Evolutionary conservation across 2,888 invertebrate genomes (phyloP), one percentile per base, ranked within the genome.

Genomic region (Drosophila prolongata): DNA sequence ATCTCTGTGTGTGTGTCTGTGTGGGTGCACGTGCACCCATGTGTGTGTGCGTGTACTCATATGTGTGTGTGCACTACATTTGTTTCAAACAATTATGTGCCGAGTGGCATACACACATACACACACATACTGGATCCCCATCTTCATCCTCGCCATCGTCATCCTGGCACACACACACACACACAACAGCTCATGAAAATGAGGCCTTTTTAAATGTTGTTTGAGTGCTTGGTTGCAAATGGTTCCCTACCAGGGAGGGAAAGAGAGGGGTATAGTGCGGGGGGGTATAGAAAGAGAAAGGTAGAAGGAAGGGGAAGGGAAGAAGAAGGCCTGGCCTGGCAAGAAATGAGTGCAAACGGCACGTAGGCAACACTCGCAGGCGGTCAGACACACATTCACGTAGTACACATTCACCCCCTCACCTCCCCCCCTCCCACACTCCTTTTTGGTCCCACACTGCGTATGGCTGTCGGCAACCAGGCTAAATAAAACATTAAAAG

Each of bases 401-500:
- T 13, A 9, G 3, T 14, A 13, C 30, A 42, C 24, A 10, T 50
- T 38, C 19, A 35, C 35, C 16, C n/a, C 16, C n/a, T 3, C 40
- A 9, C 1, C 35, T 19, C 16, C 16, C 1, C 16, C n/a, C 6
- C 3, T 3, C 40, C 11, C 1, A 24, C 44, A 24, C 24, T 24
- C n/a, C 44, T 8, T n/a, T 14, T 13, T 3, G 4, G 30, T 10
- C 3, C 34, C 34, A 6, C 34, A 35, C 54, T 59, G 77, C 80
- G 65, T 80, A 77, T 79, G 69, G 79, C 81, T 78, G 84, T 75
- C 78, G 82, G 84, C 81, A 84, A 71, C 69, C 73, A 54, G 74
- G 78, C 84, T 81, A 84, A 83, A 83, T 83, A 83, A 84, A 83
- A 83, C 84, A 83, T 83, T 83, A 83, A 83, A 83, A 81, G 84